A percentile compares a stretch with the other conserved stretches of the same genome.
These are phyloP conservation scores for Kryptopterus vitreolus DNA, from an alignment of 2,797 vertebrate species.

Conservation along the genomic window DNA sequence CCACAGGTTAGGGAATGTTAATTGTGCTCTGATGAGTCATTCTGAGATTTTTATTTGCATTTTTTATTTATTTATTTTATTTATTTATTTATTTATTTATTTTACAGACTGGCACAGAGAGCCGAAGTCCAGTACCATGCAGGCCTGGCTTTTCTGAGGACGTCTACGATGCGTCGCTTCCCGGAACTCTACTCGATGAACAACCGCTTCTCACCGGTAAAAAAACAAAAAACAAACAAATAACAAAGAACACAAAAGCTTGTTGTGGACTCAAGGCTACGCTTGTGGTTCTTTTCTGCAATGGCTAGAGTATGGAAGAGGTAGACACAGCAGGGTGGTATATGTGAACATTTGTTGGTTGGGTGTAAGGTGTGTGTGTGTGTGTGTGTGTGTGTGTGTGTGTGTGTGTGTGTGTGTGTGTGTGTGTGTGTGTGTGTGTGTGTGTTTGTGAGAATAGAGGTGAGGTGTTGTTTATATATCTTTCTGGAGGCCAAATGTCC, in stretches of 20 bases:
- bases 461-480: not conserved
- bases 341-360: conserved; percentile 21
- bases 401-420: not conserved
- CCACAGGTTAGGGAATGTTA: conserved; percentile 40
- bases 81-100: too few species aligned
- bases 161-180: conserved; percentile 81
- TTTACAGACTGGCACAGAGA: conserved; percentile 39
- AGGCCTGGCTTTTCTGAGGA: conserved; percentile 94
- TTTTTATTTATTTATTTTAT: too few species aligned
- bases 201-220: conserved; percentile 89
- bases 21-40: conserved; percentile 43
- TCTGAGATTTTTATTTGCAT: conserved; percentile 19
- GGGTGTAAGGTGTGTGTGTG: conserved; percentile 27
- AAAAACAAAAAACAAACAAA: not conserved
- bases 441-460: too few species aligned
- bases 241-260: not conserved
- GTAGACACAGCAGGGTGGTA: not conserved
- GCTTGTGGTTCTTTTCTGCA: not conserved
- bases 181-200: conserved; percentile 81
- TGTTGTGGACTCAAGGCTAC: not conserved
- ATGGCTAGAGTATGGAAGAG: not conserved
- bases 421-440: not conserved
- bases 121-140: conserved; percentile 67
- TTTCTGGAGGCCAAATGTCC: not conserved
- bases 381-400: too few species aligned